phyloP scores from a whole-genome alignment of 2,113 vertebrate species.

The Cheirogaleus medius region DNA sequence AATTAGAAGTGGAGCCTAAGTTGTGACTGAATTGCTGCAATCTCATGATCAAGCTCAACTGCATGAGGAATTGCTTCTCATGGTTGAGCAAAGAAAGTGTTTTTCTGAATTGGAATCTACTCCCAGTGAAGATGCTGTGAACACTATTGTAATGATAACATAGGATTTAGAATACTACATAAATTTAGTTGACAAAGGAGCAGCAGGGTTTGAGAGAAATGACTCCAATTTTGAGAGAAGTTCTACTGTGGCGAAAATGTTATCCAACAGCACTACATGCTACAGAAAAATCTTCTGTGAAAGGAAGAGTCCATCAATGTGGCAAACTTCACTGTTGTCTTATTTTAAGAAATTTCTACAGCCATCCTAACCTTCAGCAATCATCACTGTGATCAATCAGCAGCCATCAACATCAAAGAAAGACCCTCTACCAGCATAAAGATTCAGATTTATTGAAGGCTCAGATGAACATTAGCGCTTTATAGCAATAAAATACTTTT shows the following conservation, averaged over 20 bases:
- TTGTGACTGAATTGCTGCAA: not conserved
- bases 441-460: not conserved
- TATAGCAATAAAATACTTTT: not conserved
- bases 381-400: not conserved
- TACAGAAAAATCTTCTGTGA: not conserved
- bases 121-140: not conserved
- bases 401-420: not conserved
- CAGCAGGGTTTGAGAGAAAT: not conserved
- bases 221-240: not conserved
- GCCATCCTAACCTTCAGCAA: not conserved
- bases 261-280: not conserved
- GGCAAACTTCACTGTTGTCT: not conserved
- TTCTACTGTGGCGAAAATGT: not conserved
- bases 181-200: not conserved
- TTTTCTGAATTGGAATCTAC: not conserved
- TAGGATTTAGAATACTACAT: not conserved
- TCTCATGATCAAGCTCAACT: not conserved
- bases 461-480: not conserved
- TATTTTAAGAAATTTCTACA: not conserved
- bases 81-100: not conserved
- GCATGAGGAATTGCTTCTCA: not conserved
- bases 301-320: not conserved
- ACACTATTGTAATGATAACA: not conserved
- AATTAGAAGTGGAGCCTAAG: not conserved
- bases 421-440: not conserved